A percentile compares a stretch with the other conserved stretches of the same genome.
Conservation (phyloP, 1,140 invertebrate genomes). For the Copidosoma floridanum region DNA sequence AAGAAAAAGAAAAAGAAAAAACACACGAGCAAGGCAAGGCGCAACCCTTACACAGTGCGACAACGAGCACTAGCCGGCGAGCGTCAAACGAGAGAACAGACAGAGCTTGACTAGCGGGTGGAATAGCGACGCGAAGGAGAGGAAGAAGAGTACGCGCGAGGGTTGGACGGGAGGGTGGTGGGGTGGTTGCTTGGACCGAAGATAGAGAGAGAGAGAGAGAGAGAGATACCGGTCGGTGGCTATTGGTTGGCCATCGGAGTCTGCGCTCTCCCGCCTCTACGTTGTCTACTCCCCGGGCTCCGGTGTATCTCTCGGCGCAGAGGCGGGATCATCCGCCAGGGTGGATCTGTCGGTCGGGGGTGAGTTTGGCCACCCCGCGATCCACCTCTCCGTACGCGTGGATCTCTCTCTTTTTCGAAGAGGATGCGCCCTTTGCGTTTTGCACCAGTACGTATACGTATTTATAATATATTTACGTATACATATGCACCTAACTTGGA, state of each 20-base stretch:
- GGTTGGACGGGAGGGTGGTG: slow-evolving; percentile 47
- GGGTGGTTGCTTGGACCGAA: slow-evolving; percentile 39
- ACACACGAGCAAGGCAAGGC: neutral
- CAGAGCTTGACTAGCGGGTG: no score
- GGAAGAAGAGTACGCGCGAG: slow-evolving; percentile 32
- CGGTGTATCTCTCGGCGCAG: slow-evolving; percentile 36
- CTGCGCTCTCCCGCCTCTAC: slow-evolving; percentile 46
- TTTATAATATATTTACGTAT: no score
- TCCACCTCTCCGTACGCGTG: neutral
- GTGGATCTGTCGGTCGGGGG: slow-evolving; percentile 44
- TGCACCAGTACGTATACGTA: no score
- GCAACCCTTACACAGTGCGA: no score
- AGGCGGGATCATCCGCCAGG: slow-evolving; percentile 55
- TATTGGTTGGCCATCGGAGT: slow-evolving; percentile 56
- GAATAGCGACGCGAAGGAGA: no score
- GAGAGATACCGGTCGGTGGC: slow-evolving; percentile 53
- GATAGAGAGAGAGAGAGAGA: slow-evolving; percentile 32
- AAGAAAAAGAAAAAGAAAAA: no score
- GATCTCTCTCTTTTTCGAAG: slow-evolving; percentile 9
- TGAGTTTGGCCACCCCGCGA: neutral
- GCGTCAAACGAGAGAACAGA: no score
- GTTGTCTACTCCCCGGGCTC: slow-evolving; percentile 34
- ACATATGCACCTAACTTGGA: no score
- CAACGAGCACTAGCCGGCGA: no score
- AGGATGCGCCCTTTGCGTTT: no score